Base-by-base conservation (phyloP, 2,888 invertebrate species). In the Eudemis profundana region DNA sequence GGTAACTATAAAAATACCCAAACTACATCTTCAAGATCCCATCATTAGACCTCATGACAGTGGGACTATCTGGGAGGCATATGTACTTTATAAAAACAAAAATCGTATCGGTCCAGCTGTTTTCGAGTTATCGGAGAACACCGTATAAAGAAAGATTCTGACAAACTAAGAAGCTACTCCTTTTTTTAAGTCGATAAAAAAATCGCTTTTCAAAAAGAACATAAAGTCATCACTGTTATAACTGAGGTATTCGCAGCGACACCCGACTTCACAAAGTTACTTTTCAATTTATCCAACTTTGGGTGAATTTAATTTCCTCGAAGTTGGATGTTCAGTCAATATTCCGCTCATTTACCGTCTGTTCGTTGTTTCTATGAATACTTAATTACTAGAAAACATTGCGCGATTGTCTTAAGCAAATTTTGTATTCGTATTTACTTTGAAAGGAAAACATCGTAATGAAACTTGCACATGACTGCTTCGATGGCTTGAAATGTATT, bases 331-430 rank as follows among this genome's bases (percentile, higher is more conserved):
- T 57, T 46, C 36, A n/a, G 54, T 54, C 62, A 54, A 62, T 62
- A 62, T 54, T 46, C 46, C 19, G 62, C 46, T 62, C 54, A 62
- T 62, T 62, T 62, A 36, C 61, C 38, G 51, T 23, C 7, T 38
- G 38, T 47, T 40, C 54, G 46, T 5, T 33, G 62, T 38, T 62
- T 54, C 47, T 19, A 62, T 62, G 62, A 62, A 62, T 62, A 47
- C n/a, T 38, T 62, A 62, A 62, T 62, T 62, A 54, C 19, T 46
- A 29, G 53, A 49, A 53, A 61, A 61, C 53, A 61, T 53, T 10
- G 44, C 27, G 10, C 42, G 17, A 33, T 53, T 46, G 62, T 62
- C 54, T 54, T 40, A 21, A 62, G 38, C 29, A 19, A 33, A 46
- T 33, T 46, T 17, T 3, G 19, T 62, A 40, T 46, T 54, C 23